Base-by-base conservation (phyloP, 2,113 vertebrate species). In the Ranitomeya variabilis region DNA sequence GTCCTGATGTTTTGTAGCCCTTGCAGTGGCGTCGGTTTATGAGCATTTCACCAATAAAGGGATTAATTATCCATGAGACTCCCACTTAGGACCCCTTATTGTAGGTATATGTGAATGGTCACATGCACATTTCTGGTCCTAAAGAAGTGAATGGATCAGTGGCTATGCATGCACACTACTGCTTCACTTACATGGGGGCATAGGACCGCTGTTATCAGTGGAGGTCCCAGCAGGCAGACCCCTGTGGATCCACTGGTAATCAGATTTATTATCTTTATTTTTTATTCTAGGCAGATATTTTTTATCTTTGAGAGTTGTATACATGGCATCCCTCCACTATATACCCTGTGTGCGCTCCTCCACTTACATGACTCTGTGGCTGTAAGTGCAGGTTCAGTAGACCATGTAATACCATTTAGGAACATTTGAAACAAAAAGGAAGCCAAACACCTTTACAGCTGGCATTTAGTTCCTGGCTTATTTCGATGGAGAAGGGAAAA, bases 351-450 rank as follows among this genome's bases (percentile, higher is more conserved):
- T 51, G 45, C 45, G 12, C 18, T 26, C 21, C 21, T 59, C 55
- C 54, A 15, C 57, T 31, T 80, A 31, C n/a, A 23, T 18, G 3
- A 59, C 9, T 31, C 26, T 80, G n/a, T 60, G 45, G 1, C 59
- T 83, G 64, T 64, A n/a, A 83, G 80, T 45, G 60, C 59, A 66
- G 21, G 7, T 18, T 64, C 80, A 62, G 80, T 62, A 81, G 80
- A 81, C 80, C 80, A 37, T 83, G 80, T 83, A 83, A 83, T 83
- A 64, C 80, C 37, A 16, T 64, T 83, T 83, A 83, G 64, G 59
- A 66, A 83, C 80, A 52, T 64, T 82, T 82, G 60, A 19, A 81
- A 62, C 80, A 81, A 37, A 23, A 81, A 81, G 80, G 80, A 82
- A 82, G 59, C 57, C 80, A n/a, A 82, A 64, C 80, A 82, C 80